Conservation (phyloP, 1,140 invertebrate genomes). For the Drosophila ogumai region DNA sequence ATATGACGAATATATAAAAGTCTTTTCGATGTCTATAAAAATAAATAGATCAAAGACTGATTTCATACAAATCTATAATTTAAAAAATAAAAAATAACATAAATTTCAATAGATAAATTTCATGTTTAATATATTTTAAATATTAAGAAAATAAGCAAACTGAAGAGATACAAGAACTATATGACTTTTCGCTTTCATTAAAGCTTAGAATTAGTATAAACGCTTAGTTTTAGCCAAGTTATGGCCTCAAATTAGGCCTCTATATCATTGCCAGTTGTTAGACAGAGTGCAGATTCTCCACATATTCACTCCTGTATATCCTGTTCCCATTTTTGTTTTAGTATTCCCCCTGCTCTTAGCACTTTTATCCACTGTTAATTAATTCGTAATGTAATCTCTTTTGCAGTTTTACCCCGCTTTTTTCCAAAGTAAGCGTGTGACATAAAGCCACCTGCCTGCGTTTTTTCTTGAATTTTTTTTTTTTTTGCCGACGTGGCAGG, state of each 20-base stretch:
- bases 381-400: constrained; percentile 58
- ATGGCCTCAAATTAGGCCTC: neutral
- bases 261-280: neutral
- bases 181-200: too few relatives aligned
- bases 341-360: constrained; percentile 1
- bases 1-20: too few relatives aligned
- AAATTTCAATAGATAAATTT: too few relatives aligned
- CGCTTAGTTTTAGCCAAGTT: too few relatives aligned
- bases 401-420: constrained; percentile 2
- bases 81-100: too few relatives aligned
- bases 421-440: constrained; percentile 16
- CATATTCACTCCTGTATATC: neutral
- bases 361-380: constrained; percentile 58
- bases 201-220: too few relatives aligned
- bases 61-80: too few relatives aligned
- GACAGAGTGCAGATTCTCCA: neutral
- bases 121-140: too few relatives aligned
- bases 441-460: constrained; percentile 22
- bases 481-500: constrained; percentile 37
- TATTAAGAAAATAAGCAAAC: too few relatives aligned
- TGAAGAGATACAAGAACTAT: too few relatives aligned
- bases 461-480: constrained; percentile 5
- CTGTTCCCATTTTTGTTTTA: neutral
- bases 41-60: too few relatives aligned
- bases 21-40: too few relatives aligned